Evolutionary conservation across 2,113 vertebrate species (phyloP).

Genomic region (Litocranius walleri): DNA sequence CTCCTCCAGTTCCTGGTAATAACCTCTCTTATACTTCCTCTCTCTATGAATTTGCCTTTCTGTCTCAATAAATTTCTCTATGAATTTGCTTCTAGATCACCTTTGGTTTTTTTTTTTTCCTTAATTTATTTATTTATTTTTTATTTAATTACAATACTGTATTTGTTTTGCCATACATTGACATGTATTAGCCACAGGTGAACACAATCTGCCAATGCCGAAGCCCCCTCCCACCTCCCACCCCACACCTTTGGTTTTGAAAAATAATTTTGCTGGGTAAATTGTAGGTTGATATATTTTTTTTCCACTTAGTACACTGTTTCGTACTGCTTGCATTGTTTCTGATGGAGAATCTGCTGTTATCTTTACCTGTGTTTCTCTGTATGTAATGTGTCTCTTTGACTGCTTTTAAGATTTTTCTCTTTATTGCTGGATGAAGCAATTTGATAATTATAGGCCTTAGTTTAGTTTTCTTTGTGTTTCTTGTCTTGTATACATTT

Average conservation of each 20-base stretch:
- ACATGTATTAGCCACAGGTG: no score
- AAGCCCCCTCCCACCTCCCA: no score
- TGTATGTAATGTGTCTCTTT: neutral
- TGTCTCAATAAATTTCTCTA: neutral
- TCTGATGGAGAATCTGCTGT: neutral
- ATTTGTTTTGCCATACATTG: no score
- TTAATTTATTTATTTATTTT: no score
- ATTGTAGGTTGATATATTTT: neutral
- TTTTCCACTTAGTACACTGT: neutral
- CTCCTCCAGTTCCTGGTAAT: neutral
- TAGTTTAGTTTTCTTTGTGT: neutral
- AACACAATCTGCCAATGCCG: no score
- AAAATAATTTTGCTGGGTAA: neutral
- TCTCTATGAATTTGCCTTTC: neutral
- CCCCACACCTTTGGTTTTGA: neutral
- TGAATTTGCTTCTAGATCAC: neutral
- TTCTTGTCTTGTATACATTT: neutral
- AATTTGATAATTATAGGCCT: neutral
- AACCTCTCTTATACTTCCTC: neutral
- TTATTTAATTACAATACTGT: no score
- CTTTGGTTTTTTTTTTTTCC: conserved; percentile 19
- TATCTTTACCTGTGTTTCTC: neutral
- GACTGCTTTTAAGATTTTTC: neutral
- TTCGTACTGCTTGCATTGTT: neutral
- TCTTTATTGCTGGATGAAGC: neutral